Percentiles rank a stretch among this genome's conserved stretches.
Conservation (phyloP, 2,888 invertebrate genomes). For the Falcaria lacertinaria region DNA sequence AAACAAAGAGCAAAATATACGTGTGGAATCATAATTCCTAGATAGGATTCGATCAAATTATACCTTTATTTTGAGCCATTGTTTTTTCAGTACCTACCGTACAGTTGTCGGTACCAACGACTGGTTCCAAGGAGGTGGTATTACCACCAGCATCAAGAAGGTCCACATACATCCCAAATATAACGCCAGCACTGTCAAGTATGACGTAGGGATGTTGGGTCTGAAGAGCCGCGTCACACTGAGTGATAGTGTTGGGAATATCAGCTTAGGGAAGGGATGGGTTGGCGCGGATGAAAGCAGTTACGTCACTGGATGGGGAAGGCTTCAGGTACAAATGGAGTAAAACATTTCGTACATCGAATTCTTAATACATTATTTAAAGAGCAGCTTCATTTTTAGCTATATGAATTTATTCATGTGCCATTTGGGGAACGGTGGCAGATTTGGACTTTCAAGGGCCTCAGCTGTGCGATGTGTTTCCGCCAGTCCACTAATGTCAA, state of each 20-base stretch:
- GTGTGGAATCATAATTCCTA: too few species aligned
- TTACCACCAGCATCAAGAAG: constrained; percentile 14
- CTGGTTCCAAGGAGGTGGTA: constrained; percentile 23
- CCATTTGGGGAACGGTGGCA: too few species aligned
- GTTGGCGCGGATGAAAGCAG: constrained; percentile 15
- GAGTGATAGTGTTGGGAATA: constrained; percentile 9
- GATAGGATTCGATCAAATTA: too few species aligned
- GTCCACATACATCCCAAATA: constrained; percentile 31
- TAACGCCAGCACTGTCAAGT: constrained; percentile 24
- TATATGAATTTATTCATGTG: too few species aligned
- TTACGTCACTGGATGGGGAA: constrained; percentile 42
- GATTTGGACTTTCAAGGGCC: too few species aligned
- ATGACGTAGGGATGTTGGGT: constrained; percentile 32
- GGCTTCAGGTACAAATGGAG: constrained; percentile 21
- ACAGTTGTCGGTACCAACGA: constrained; percentile 29
- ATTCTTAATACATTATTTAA: too few species aligned
- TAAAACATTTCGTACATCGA: too few species aligned
- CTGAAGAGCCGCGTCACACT: constrained; percentile 9
- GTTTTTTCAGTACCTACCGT: constrained; percentile 20
- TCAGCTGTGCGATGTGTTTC: too few species aligned
- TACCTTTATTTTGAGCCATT: background rate
- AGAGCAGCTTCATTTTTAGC: too few species aligned
- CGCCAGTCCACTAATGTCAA: too few species aligned
- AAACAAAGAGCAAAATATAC: too few species aligned
- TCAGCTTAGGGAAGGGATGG: constrained; percentile 16